Conservation (phyloP, 2,113 vertebrate species). For the Baryphthengus martii region DNA sequence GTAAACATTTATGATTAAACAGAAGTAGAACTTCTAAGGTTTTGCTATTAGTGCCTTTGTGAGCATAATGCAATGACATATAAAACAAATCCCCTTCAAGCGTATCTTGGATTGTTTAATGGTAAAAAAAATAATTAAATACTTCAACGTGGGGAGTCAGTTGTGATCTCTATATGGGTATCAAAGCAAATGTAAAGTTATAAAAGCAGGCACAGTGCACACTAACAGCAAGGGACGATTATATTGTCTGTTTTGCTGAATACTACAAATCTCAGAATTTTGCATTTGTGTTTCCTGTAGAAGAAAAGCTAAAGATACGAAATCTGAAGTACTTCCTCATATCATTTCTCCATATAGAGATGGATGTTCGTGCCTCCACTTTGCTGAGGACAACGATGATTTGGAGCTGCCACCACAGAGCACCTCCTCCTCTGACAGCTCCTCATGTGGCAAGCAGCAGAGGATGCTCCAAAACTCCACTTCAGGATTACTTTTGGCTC, state of each 20-base stretch:
- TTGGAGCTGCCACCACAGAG: not conserved
- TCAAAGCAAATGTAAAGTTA: not conserved
- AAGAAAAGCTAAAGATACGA: not conserved
- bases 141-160: not conserved
- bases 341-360: not conserved
- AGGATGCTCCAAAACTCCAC: not conserved
- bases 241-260: not conserved
- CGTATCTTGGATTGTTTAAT: not conserved
- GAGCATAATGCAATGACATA: not conserved
- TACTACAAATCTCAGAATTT: not conserved
- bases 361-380: not conserved
- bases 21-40: not conserved
- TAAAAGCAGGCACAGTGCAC: not conserved
- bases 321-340: not conserved
- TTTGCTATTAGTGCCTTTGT: not conserved
- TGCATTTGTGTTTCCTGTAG: not conserved
- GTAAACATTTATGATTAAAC: not conserved
- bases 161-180: not conserved
- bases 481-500: not conserved
- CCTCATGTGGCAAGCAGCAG: accelerated
- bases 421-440: not conserved
- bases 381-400: not conserved
- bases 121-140: not conserved
- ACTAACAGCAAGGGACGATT: not conserved
- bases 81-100: not conserved